Evolutionary conservation across 35 echinoderm and acorn worm species (phyloP), one percentile per base, ranked within the genome.

Genomic region (Heliocidaris erythrogramma): DNA sequence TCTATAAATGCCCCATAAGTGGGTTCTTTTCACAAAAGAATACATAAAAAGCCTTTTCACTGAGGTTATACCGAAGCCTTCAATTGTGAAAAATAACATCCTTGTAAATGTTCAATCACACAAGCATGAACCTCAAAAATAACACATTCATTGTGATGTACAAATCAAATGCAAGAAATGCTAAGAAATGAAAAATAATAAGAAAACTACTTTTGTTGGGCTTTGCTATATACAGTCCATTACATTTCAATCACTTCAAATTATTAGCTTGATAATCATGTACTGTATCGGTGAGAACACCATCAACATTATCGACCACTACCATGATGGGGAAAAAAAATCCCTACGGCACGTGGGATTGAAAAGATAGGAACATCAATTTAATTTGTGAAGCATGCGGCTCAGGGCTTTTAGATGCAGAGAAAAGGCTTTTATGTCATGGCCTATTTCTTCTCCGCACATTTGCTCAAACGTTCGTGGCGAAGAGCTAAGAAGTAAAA

Each of bases 321-420:
- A 27, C 18, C 65, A n/a, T n/a, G 65, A n/a, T n/a, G 14, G 27
- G 65, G 27, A 78, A 78, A 78, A 69, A n/a, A 78, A 78, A n/a
- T 78, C 65, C 65, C 65, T 27, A n/a, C 5, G 65, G 65, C 65
- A 27, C 7, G 65, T 78, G 65, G 65, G 65, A 78, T 78, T 78
- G 65, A 78, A 27, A 78, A 78, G 65, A 78, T 78, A 18, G 65
- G 65, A 21, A 78, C 65, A 78, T 78, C 65, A 78, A 78, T 27
- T 78, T 78, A 78, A 78, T 78, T 78, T 78, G 65, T 78, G 65
- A 78, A 78, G 65, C 65, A 78, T 78, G 65, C 27, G 27, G 65
- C 65, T n/a, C 65, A 78, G 65, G 27, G 65, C 65, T 78, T 78
- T 78, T 78, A 78, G 65, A 78, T 24, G 65, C 21, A 78, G 65